phyloP scores from a whole-genome alignment of 2,797 vertebrate species.

The Chromis chromis region DNA sequence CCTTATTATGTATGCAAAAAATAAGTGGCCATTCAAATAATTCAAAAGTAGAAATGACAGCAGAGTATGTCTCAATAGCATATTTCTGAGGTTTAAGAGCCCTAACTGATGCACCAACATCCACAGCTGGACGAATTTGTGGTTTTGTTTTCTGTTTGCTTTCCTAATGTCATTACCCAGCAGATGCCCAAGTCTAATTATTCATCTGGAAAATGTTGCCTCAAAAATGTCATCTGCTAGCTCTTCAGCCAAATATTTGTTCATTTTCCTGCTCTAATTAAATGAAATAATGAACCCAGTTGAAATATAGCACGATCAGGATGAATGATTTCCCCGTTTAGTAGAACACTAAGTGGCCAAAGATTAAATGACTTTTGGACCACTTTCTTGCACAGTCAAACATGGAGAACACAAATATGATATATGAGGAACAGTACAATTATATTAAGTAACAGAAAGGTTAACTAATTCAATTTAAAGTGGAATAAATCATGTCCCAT shows the following conservation, averaged over 20 bases:
- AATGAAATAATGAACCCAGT: conserved; percentile 73
- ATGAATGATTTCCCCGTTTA: conserved; percentile 74
- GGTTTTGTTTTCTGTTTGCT: conserved; percentile 39
- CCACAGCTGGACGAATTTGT: background rate
- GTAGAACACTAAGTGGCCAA: conserved; percentile 70
- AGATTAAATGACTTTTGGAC: conserved; percentile 76
- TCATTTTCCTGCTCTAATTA: conserved; percentile 63
- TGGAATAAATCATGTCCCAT: conserved; percentile 68
- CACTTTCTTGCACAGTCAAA: conserved; percentile 61
- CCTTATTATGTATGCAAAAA: conserved; percentile 27
- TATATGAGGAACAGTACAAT: conserved; percentile 74
- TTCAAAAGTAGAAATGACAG: conserved; percentile 21
- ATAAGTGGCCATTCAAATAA: conserved; percentile 30
- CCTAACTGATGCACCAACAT: conserved; percentile 27
- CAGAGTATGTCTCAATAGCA: conserved; percentile 17
- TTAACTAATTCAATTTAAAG: conserved; percentile 76
- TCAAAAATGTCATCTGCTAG: conserved; percentile 54
- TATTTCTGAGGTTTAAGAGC: conserved; percentile 25
- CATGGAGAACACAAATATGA: conserved; percentile 71
- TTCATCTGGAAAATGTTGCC: conserved; percentile 48
- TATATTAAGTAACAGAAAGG: conserved; percentile 79
- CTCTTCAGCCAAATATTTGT: conserved; percentile 73
- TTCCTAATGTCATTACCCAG: conserved; percentile 46
- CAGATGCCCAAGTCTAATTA: conserved; percentile 58
- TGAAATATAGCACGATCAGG: conserved; percentile 63